phyloP scores from a whole-genome alignment of 2,113 vertebrate species.

The Rhizomys pruinosus region DNA sequence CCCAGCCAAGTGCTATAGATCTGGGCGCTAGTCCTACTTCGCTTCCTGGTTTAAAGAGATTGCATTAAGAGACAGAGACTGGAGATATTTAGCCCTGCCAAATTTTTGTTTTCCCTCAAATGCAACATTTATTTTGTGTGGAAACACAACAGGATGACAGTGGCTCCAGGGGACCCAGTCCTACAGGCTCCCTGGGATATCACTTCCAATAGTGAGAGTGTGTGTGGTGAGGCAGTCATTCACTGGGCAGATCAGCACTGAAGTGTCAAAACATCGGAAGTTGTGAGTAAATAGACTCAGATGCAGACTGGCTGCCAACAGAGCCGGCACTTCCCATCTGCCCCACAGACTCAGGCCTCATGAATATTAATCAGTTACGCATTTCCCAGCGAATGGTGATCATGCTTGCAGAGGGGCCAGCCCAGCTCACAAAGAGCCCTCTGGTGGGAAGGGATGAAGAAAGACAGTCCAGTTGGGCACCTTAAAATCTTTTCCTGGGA shows the following conservation, averaged over 20 bases:
- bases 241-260: slow-evolving; percentile 48
- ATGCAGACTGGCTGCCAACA: slow-evolving; percentile 50
- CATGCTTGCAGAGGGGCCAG: neutral
- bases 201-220: neutral
- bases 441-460: neutral
- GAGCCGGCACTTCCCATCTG: slow-evolving; percentile 66
- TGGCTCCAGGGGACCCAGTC: slow-evolving; percentile 30
- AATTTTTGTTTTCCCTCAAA: slow-evolving; percentile 38
- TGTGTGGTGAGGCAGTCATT: slow-evolving; percentile 5
- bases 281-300: slow-evolving; percentile 72
- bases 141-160: slow-evolving; percentile 26
- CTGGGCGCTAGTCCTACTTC: neutral
- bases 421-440: neutral
- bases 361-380: slow-evolving; percentile 58
- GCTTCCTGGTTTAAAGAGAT: neutral
- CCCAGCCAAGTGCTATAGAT: neutral
- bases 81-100: neutral
- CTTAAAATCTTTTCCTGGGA: neutral
- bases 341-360: slow-evolving; percentile 41
- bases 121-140: slow-evolving; percentile 34
- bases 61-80: neutral
- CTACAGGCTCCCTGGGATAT: slow-evolving; percentile 12
- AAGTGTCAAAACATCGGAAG: slow-evolving; percentile 71
- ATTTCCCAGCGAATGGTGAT: neutral
- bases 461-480: no score